Base-by-base conservation (phyloP, 2,888 invertebrate species). In the Microchrysa polita region DNA sequence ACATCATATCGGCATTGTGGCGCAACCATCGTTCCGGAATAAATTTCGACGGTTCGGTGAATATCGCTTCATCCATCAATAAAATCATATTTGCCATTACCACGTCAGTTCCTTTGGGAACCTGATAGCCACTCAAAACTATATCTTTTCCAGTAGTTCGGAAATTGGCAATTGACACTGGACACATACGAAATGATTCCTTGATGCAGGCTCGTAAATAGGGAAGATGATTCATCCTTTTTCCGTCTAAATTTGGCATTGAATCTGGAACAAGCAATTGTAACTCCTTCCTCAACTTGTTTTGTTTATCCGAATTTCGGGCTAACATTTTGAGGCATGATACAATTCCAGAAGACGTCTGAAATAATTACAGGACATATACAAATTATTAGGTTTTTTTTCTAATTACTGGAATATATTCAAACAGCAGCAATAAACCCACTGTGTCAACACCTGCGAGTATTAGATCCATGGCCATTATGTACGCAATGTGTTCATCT, bases 11-110 rank as follows among this genome's bases (percentile, higher is more conserved):
- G 0, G 67, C 16, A n/a, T 23, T 9, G n/a, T 23, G 5, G 57
- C 86, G 87, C 9, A 88, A 77, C 94, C 94, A 95, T 57, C 95
- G 85, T 80, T 94, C 93, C 0, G 95, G 94, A 57, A 90, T 81
- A 80, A 89, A 95, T 73, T 89, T 86, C 0, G 85, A 79, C 5
- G 91, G 86, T 14, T 87, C 84, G 0, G 88, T 86, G 79, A 90
- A 93, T 77, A 92, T 88, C 67, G 88, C 83, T 14, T 91, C 90
- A 79, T 87, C 87, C 77, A 88, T 86, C 7, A 81, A 78, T 10
- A 83, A 88, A 18, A 89, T 87, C 80, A 90, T 89, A 77, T 92
- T 91, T 75, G 91, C 92, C 80, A 94, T 90, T 59, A 94, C 86
- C 0, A 94, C 89, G 80, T 93, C 91, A 0, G 92, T 89, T 72